Conservation (phyloP, 1,140 invertebrate species). For the Megalopta genalis region DNA sequence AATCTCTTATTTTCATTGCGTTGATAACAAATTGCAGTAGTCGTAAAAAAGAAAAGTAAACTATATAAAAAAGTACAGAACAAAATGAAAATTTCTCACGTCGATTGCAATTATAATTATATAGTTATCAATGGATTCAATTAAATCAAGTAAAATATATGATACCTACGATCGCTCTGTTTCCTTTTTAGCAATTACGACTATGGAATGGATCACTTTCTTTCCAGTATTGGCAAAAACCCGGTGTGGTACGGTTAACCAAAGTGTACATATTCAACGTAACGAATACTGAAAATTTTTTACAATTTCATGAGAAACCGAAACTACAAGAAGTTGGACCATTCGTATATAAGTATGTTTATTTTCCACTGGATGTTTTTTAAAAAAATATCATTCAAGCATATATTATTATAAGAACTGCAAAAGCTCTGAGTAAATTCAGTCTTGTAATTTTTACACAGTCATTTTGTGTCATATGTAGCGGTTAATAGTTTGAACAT, state of each 20-base stretch:
- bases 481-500: too few species aligned
- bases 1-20: background rate
- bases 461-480: too few species aligned
- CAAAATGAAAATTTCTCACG: too few species aligned
- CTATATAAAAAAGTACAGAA: too few species aligned
- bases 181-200: slow-evolving; percentile 86
- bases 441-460: too few species aligned
- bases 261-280: slow-evolving; percentile 95
- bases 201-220: slow-evolving; percentile 91
- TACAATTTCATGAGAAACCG: slow-evolving; percentile 89
- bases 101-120: too few species aligned
- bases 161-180: background rate
- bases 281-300: slow-evolving; percentile 90
- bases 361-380: background rate
- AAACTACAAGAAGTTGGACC: slow-evolving; percentile 90
- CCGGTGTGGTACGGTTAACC: slow-evolving; percentile 92
- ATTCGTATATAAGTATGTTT: slow-evolving; percentile 89
- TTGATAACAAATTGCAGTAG: background rate
- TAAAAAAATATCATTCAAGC: background rate
- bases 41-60: background rate
- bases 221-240: slow-evolving; percentile 95
- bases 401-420: too few species aligned
- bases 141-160: background rate
- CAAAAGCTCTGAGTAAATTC: too few species aligned
- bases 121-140: background rate